These are phyloP conservation scores for Gambelia wislizenii DNA, from an alignment of 2,797 vertebrate genomes.

Conservation along the genomic window DNA sequence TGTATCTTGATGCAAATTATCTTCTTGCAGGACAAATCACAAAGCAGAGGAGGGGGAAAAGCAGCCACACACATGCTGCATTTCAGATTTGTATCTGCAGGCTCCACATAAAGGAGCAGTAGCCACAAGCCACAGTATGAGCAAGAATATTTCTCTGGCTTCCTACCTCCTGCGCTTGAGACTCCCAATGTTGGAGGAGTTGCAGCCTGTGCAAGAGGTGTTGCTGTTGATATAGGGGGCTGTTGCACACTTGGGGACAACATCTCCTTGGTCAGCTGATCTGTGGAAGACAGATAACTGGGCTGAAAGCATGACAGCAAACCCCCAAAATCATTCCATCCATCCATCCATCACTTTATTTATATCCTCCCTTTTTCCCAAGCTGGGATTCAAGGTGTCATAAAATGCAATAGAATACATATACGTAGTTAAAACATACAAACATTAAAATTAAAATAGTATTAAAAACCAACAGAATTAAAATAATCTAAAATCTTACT, in stretches of 20 bases:
- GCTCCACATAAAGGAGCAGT: neutral
- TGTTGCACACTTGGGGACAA: constrained; percentile 47
- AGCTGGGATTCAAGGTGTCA: too few relatives aligned
- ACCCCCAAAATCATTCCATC: neutral
- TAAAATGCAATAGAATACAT: too few relatives aligned
- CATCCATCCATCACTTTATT: too few relatives aligned
- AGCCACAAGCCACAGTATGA: neutral
- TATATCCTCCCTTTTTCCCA: too few relatives aligned
- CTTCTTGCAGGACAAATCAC: neutral
- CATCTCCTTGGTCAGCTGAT: constrained; percentile 59
- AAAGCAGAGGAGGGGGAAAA: neutral
- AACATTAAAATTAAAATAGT: too few relatives aligned
- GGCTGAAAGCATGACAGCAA: neutral
- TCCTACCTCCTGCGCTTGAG: constrained; percentile 22
- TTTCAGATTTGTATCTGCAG: neutral
- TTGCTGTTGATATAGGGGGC: constrained; percentile 54
- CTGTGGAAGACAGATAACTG: constrained; percentile 52
- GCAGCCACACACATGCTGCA: neutral
- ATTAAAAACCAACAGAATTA: too few relatives aligned
- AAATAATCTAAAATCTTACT: too few relatives aligned
- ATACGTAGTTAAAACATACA: too few relatives aligned
- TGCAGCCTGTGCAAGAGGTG: constrained; percentile 23
- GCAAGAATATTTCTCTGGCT: neutral
- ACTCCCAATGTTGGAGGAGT: neutral
- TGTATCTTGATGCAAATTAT: neutral